phyloP scores from a whole-genome alignment of 2,113 vertebrate species.

The Carassius carassius region DNA sequence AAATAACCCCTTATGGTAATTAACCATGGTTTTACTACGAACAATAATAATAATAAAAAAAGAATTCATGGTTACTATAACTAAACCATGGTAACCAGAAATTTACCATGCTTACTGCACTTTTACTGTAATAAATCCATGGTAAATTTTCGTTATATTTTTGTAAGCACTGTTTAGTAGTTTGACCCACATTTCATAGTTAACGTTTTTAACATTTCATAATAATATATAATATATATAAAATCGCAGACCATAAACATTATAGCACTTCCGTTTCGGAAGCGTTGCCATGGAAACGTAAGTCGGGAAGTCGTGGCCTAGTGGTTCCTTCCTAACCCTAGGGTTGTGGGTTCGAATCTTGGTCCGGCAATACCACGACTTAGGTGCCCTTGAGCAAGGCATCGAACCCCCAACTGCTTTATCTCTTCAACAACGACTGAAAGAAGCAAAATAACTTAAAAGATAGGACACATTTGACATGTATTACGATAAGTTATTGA shows the following conservation, averaged over 20 bases:
- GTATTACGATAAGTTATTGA: neutral
- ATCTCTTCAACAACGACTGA: slow-evolving; percentile 22
- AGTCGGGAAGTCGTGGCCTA: too few relatives aligned
- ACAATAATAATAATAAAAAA: too few relatives aligned
- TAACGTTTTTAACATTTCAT: neutral
- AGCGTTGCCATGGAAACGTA: slow-evolving; percentile 65
- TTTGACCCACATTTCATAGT: neutral
- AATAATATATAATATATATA: neutral
- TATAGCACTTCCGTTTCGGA: slow-evolving; percentile 5
- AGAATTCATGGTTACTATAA: too few relatives aligned
- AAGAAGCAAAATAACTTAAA: slow-evolving; percentile 14
- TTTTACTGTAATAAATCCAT: neutral
- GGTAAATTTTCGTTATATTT: neutral
- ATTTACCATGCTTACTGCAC: too few relatives aligned
- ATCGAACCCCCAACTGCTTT: too few relatives aligned
- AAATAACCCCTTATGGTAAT: neutral
- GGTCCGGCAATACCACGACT: too few relatives aligned
- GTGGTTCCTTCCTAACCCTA: too few relatives aligned
- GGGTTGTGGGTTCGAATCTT: too few relatives aligned
- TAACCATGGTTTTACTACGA: too few relatives aligned
- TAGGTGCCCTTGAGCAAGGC: too few relatives aligned
- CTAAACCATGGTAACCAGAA: neutral
- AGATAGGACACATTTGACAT: neutral
- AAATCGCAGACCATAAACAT: too few relatives aligned
- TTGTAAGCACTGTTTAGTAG: neutral